phyloP scores from a whole-genome alignment of 53 echinoderm and acorn worm species.

The Crossaster papposus region DNA sequence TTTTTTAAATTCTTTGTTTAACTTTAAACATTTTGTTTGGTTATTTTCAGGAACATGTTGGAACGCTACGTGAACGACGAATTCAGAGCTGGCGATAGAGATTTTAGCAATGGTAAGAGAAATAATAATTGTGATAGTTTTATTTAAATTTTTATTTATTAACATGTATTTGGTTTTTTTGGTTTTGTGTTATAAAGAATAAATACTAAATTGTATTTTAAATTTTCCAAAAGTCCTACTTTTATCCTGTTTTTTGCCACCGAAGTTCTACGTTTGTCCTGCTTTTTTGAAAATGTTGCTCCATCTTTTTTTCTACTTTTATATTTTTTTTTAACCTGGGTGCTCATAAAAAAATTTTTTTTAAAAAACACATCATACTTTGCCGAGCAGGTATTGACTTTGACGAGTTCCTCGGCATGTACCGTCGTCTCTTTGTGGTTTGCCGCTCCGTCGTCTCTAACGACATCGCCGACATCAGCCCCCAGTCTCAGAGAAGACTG shows the following conservation, averaged over 20 bases:
- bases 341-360: too few species aligned
- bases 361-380: too few species aligned
- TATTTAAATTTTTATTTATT: too few species aligned
- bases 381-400: constrained; percentile 81
- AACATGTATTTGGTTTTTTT: too few species aligned
- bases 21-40: too few species aligned
- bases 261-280: too few species aligned
- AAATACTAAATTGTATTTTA: too few species aligned
- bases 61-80: constrained; percentile 97
- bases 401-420: constrained; percentile 99
- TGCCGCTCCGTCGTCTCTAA: constrained; percentile 87
- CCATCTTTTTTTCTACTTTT: background rate
- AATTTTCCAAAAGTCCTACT: too few species aligned
- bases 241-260: too few species aligned
- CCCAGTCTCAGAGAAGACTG: constrained; percentile 60
- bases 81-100: constrained; percentile 80
- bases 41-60: constrained; percentile 81
- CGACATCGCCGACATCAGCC: constrained; percentile 73
- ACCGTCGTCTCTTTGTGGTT: constrained; percentile 80
- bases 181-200: too few species aligned
- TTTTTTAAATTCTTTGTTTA: too few species aligned
- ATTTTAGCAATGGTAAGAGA: constrained; percentile 91
- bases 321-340: background rate
- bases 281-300: too few species aligned
- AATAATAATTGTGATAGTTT: background rate